These are phyloP conservation scores for Paramuricea clavata DNA, from an alignment of 92 coral and sea anemone genomes.

Conservation along the genomic window DNA sequence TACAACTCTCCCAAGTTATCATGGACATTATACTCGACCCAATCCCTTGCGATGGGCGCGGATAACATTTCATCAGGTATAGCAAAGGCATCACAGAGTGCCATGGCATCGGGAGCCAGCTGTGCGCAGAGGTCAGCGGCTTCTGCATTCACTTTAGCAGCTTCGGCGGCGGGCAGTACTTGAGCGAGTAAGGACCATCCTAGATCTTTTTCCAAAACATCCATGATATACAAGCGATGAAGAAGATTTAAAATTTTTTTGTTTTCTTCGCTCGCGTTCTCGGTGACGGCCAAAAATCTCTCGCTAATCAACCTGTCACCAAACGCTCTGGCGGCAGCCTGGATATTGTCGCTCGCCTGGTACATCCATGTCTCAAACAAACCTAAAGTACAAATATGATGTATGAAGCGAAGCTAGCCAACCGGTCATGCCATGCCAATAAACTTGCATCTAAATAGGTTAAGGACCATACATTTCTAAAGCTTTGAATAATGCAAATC, in stretches of 20 bases:
- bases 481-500: no score
- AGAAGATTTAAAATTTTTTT: slow-evolving; percentile 74
- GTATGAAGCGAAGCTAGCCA: no score
- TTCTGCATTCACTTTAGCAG: slow-evolving; percentile 73
- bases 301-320: slow-evolving; percentile 85
- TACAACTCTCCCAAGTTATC: slow-evolving; percentile 78
- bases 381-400: background rate
- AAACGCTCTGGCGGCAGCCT: slow-evolving; percentile 82
- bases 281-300: slow-evolving; percentile 66
- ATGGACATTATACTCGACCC: slow-evolving; percentile 80
- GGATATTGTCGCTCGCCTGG: slow-evolving; percentile 78
- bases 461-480: no score
- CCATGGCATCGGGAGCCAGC: slow-evolving; percentile 82
- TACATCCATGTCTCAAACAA: slow-evolving; percentile 85
- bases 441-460: no score
- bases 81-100: slow-evolving; percentile 86
- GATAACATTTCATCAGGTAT: slow-evolving; percentile 76
- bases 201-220: slow-evolving; percentile 71
- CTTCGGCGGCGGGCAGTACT: slow-evolving; percentile 73
- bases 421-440: no score
- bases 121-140: slow-evolving; percentile 81
- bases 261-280: slow-evolving; percentile 68
- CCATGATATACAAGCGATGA: slow-evolving; percentile 74
- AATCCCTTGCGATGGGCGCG: slow-evolving; percentile 91
- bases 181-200: slow-evolving; percentile 79